Percentiles rank a stretch among this genome's conserved stretches.
These are phyloP conservation scores for Channa striata DNA, from an alignment of 2,797 vertebrate species.

Conservation along the genomic window DNA sequence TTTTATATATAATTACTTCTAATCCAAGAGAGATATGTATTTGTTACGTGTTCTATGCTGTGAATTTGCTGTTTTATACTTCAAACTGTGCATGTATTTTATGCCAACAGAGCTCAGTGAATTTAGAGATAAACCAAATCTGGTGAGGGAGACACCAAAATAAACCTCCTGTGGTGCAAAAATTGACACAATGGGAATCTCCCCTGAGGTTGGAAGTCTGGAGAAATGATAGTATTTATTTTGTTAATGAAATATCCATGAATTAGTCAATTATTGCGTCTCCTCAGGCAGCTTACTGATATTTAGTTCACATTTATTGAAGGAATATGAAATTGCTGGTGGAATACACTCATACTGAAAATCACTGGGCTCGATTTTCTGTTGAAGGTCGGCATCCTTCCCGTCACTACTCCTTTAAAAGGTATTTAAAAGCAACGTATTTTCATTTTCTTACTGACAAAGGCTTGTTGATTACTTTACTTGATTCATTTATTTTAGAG, in stretches of 20 bases:
- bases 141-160: slow-evolving; percentile 26
- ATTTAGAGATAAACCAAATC: slow-evolving; percentile 21
- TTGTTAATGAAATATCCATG: slow-evolving; percentile 60
- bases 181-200: slow-evolving; percentile 47
- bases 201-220: slow-evolving; percentile 53
- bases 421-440: neutral
- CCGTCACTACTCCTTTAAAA: neutral
- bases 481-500: neutral
- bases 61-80: no score
- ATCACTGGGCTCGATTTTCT: slow-evolving; percentile 20
- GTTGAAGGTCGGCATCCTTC: slow-evolving; percentile 27
- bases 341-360: neutral
- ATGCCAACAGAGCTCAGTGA: neutral
- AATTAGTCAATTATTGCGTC: slow-evolving; percentile 53
- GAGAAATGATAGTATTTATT: slow-evolving; percentile 61
- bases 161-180: slow-evolving; percentile 45
- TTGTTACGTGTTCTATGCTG: no score
- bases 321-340: slow-evolving; percentile 11
- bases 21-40: neutral
- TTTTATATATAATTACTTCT: neutral
- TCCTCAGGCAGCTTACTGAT: slow-evolving; percentile 46
- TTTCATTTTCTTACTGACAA: slow-evolving; percentile 19
- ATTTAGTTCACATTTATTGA: slow-evolving; percentile 22
- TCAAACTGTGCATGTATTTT: neutral
- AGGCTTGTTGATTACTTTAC: no score